Conservation (phyloP, 2,113 vertebrate species). For the Neodon shergylaensis region DNA sequence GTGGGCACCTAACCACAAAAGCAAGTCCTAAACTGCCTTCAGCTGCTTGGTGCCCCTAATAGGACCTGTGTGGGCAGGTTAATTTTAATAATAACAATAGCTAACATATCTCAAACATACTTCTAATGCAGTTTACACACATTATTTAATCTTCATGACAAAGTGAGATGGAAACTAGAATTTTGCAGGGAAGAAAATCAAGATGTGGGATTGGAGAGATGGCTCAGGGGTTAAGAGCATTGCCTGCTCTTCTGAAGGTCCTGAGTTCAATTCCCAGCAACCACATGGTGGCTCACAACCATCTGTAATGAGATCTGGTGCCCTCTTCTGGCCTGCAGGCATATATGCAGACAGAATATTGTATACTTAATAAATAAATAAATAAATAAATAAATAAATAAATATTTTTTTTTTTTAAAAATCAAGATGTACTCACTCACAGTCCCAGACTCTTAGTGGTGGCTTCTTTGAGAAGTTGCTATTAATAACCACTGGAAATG, state of each 20-base stretch:
- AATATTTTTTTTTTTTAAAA: no score
- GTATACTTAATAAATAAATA: no score
- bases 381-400: no score
- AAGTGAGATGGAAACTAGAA: not conserved
- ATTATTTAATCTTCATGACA: conserved; percentile 6
- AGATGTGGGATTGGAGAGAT: no score
- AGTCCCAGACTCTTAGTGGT: not conserved
- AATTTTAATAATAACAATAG: not conserved
- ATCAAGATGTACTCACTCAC: not conserved
- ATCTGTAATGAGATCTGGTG: no score
- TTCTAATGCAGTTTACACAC: not conserved
- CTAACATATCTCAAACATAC: not conserved
- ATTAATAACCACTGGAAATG: not conserved
- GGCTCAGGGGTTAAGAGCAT: no score
- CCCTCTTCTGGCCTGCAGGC: no score
- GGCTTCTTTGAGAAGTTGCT: not conserved
- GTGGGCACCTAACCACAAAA: conserved; percentile 47
- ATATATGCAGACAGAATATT: no score
- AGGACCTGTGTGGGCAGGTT: not conserved
- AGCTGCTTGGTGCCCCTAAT: not conserved
- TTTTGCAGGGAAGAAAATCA: conserved; percentile 1
- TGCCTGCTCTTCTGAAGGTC: no score
- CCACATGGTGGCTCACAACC: no score
- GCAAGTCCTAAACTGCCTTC: conserved; percentile 20
- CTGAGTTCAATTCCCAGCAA: no score